Evolutionary conservation across 2,888 invertebrate species (phyloP).

Genomic region (Girardia tigrina): DNA sequence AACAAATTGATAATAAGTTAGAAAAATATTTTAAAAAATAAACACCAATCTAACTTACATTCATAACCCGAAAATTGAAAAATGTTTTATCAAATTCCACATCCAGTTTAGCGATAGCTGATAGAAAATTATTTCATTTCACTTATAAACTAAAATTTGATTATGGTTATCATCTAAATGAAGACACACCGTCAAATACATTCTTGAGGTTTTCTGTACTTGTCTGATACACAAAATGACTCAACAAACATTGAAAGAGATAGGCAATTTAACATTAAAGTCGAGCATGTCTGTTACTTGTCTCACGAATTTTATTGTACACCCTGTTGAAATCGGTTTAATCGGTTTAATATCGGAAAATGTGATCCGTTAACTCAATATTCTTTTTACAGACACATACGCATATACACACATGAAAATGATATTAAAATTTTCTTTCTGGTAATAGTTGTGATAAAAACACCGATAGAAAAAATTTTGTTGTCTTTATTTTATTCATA

Average conservation of each 20-base stretch:
- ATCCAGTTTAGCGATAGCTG: neutral
- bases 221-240: neutral
- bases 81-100: conserved; percentile 13
- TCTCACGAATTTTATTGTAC: neutral
- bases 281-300: neutral
- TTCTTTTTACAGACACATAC: too few relatives aligned
- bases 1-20: neutral
- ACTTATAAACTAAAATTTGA: conserved; percentile 20
- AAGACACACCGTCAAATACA: neutral
- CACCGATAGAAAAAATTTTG: too few relatives aligned
- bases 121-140: conserved; percentile 23
- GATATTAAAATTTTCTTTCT: too few relatives aligned
- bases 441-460: too few relatives aligned
- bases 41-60: too few relatives aligned
- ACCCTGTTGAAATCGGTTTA: neutral
- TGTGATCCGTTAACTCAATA: neutral
- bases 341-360: too few relatives aligned
- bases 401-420: too few relatives aligned
- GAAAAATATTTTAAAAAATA: neutral
- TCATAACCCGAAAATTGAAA: neutral
- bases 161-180: neutral
- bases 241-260: neutral
- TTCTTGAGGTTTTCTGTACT: neutral
- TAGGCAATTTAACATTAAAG: neutral
- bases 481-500: too few relatives aligned